phyloP scores from a whole-genome alignment of 1,140 invertebrate species.

The Nilaparvata lugens region DNA sequence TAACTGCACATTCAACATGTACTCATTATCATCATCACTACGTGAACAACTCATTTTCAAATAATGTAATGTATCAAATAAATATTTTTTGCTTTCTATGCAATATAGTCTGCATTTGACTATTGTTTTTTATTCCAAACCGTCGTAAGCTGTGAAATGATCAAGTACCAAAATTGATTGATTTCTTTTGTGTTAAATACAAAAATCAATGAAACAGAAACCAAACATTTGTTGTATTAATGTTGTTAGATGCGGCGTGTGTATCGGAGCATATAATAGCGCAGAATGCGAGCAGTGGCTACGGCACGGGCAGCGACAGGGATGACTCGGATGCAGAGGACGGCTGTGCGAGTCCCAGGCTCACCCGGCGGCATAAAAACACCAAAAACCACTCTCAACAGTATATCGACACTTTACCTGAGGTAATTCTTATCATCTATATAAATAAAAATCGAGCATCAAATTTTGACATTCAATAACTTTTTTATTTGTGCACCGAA shows the following conservation, averaged over 20 bases:
- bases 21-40: too few species aligned
- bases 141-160: too few species aligned
- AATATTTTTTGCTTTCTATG: too few species aligned
- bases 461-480: too few species aligned
- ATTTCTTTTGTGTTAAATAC: neutral
- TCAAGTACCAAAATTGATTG: neutral
- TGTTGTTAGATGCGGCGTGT: constrained; percentile 5
- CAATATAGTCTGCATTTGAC: too few species aligned
- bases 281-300: constrained; percentile 1
- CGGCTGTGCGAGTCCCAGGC: constrained; percentile 21
- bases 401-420: constrained; percentile 84
- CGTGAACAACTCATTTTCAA: too few species aligned
- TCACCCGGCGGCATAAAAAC: constrained; percentile 16
- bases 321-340: constrained; percentile 27
- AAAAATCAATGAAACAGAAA: neutral
- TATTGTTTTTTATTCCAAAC: too few species aligned
- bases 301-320: constrained; percentile 20
- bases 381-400: constrained; percentile 13
- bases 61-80: too few species aligned
- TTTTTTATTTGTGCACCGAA: constrained; percentile 5
- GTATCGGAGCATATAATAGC: constrained; percentile 8
- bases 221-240: neutral
- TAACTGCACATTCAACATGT: too few species aligned
- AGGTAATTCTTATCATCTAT: constrained; percentile 62
- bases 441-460: too few species aligned